Evolutionary conservation across 1,140 invertebrate species (phyloP).

Genomic region (Caerostris extrusa): DNA sequence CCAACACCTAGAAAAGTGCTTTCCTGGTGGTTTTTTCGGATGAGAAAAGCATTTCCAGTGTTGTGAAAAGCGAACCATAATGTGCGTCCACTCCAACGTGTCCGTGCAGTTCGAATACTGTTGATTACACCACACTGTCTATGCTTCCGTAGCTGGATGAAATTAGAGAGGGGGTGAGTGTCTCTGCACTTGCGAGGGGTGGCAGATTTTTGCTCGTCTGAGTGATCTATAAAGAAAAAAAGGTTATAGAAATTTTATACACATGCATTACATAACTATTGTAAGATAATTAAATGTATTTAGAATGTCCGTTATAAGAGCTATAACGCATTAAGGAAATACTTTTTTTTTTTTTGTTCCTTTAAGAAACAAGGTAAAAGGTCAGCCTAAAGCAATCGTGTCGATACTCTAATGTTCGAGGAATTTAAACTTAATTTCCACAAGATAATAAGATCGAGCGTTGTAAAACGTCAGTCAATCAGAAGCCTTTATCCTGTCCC

Average conservation of each 20-base stretch:
- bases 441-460: too few species aligned
- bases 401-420: too few species aligned
- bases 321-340: too few species aligned
- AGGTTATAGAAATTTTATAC: background rate
- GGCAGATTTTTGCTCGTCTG: conserved; percentile 66
- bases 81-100: background rate
- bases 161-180: conserved; percentile 64
- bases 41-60: background rate
- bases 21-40: background rate
- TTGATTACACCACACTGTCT: conserved; percentile 68
- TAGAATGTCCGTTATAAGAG: too few species aligned
- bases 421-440: too few species aligned
- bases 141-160: conserved; percentile 68
- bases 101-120: background rate
- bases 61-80: background rate
- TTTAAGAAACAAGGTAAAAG: too few species aligned
- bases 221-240: conserved; percentile 41
- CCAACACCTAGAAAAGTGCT: conserved; percentile 11
- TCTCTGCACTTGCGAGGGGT: conserved; percentile 71
- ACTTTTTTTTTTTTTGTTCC: too few species aligned
- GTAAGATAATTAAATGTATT: too few species aligned
- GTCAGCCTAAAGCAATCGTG: too few species aligned
- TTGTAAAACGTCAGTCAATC: too few species aligned
- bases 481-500: too few species aligned
- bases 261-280: too few species aligned